Evolutionary conservation across 2,797 vertebrate species (phyloP).

Genomic region (Catamblyrhynchus diadema): DNA sequence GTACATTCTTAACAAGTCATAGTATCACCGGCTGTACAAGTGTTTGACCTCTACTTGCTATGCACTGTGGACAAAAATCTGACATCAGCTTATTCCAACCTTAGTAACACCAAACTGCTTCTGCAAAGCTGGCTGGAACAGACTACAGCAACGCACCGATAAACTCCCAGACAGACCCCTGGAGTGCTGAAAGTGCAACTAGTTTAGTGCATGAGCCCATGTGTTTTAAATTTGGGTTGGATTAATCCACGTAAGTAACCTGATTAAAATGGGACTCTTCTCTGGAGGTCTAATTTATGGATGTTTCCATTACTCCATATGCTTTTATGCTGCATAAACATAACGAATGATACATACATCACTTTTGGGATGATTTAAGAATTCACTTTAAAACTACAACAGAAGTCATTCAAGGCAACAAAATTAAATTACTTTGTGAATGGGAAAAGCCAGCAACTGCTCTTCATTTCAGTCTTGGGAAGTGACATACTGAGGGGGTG

Average conservation of each 20-base stretch:
- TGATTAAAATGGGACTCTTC: conserved; percentile 49
- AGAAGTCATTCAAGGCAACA: background rate
- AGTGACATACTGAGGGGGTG: background rate
- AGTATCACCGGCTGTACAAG: conserved; percentile 35
- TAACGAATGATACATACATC: background rate
- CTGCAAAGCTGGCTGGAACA: background rate
- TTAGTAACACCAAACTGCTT: conserved; percentile 46
- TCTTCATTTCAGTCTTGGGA: background rate
- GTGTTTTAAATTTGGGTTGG: conserved; percentile 41
- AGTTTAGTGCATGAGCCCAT: background rate
- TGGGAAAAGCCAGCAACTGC: background rate
- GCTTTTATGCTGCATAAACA: background rate
- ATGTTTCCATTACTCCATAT: conserved; percentile 21
- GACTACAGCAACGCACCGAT: background rate
- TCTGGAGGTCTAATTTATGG: conserved; percentile 40
- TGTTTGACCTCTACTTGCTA: conserved; percentile 60
- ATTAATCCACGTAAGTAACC: conserved; percentile 49
- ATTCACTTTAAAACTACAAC: background rate
- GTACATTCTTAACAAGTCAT: conserved; percentile 61
- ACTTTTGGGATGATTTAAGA: background rate
- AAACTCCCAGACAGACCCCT: background rate
- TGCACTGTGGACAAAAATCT: conserved; percentile 51
- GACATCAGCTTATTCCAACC: conserved; percentile 64
- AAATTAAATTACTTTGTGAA: background rate
- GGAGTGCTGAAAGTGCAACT: conserved; percentile 13